A percentile compares a stretch with the other conserved stretches of the same genome.
Conservation (phyloP, 2,113 vertebrate species). For the Paedocypris sp. region DNA sequence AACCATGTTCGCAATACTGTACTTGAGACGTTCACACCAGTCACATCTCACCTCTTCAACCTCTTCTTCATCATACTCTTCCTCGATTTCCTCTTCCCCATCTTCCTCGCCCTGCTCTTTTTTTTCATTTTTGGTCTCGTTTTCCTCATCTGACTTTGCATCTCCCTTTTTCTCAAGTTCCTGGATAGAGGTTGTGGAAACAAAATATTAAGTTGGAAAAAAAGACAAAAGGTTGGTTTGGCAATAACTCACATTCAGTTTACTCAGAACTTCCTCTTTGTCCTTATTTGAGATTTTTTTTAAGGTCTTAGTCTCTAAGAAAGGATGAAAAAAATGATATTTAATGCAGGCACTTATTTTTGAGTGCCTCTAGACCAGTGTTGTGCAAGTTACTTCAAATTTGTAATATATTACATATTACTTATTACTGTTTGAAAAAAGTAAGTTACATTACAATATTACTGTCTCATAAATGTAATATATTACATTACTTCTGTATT, state of each 20-base stretch:
- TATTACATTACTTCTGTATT: no score
- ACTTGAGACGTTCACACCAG: no score
- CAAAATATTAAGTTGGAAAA: no score
- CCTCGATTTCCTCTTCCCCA: conserved; percentile 63
- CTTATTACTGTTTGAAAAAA: no score
- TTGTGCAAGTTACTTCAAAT: no score
- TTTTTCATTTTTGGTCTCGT: conserved; percentile 62
- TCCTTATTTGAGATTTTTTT: conserved; percentile 42
- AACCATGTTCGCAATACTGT: no score
- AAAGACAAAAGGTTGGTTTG: not conserved
- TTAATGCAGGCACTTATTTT: no score
- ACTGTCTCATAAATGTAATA: no score
- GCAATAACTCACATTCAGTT: conserved; percentile 56
- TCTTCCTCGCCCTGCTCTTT: conserved; percentile 50
- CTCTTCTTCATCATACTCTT: conserved; percentile 74
- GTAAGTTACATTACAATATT: no score
- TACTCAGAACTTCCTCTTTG: conserved; percentile 54
- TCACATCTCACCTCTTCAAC: conserved; percentile 78
- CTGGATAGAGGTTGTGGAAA: conserved; percentile 47
- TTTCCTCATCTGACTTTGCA: conserved; percentile 62
- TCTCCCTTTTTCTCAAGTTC: conserved; percentile 74
- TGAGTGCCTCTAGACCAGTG: no score
- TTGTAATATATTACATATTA: no score
- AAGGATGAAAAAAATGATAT: no score
- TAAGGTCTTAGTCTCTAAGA: conserved; percentile 40